phyloP scores from a whole-genome alignment of 1,140 invertebrate genomes.

The Marisa cornuarietis region DNA sequence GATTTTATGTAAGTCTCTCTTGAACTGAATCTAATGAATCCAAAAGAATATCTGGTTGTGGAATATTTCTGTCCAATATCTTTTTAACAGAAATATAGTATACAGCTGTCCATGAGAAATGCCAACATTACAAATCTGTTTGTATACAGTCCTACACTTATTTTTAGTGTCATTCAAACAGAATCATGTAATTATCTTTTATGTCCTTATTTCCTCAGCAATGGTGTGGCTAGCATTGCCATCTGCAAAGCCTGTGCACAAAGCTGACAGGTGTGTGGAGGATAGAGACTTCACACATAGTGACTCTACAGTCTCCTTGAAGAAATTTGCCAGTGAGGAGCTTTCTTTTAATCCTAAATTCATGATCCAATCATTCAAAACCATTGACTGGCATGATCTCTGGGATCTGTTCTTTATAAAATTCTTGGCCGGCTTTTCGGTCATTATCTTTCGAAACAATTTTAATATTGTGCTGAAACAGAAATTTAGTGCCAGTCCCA shows the following conservation, averaged over 20 bases:
- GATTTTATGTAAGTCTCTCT: too few relatives aligned
- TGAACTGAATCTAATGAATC: too few relatives aligned
- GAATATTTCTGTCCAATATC: too few relatives aligned
- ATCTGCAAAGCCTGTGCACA: constrained; percentile 4
- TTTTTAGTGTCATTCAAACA: too few relatives aligned
- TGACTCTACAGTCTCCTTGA: constrained; percentile 30
- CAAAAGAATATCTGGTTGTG: too few relatives aligned
- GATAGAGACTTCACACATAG: constrained; percentile 3
- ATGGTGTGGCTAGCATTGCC: constrained; percentile 53
- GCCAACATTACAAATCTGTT: too few relatives aligned
- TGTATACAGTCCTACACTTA: too few relatives aligned
- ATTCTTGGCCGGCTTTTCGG: constrained; percentile 64
- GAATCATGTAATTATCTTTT: neutral
- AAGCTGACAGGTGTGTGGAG: neutral
- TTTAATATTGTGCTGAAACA: constrained; percentile 56
- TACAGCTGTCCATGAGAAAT: too few relatives aligned
- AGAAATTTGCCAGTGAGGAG: constrained; percentile 41
- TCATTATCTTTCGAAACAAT: constrained; percentile 63
- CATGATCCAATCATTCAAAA: constrained; percentile 46
- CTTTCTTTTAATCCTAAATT: constrained; percentile 40
- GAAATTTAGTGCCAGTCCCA: constrained; percentile 57
- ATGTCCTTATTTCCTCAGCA: constrained; percentile 30
- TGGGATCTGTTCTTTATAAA: constrained; percentile 64
- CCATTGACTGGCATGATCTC: constrained; percentile 58
- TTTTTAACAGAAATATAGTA: too few relatives aligned